These are phyloP conservation scores for Proterorhinus semilunaris DNA, from an alignment of 2,113 vertebrate genomes.

Conservation along the genomic window DNA sequence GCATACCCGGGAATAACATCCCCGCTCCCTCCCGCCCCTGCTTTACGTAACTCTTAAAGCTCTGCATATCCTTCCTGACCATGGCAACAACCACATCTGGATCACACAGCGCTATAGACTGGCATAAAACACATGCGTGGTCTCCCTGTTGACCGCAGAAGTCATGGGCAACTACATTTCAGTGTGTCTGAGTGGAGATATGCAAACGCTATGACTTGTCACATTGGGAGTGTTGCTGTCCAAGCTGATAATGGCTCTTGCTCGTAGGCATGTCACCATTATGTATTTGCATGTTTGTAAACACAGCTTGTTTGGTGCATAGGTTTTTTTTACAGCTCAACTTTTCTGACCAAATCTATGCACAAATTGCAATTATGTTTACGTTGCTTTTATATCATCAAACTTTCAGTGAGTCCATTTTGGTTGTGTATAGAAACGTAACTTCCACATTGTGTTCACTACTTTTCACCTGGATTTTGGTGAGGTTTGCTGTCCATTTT, in stretches of 20 bases:
- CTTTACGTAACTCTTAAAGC: slow-evolving; percentile 78
- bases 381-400: slow-evolving; percentile 9
- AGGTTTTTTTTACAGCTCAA: slow-evolving; percentile 13
- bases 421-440: slow-evolving; percentile 38
- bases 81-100: slow-evolving; percentile 78
- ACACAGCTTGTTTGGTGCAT: slow-evolving; percentile 8
- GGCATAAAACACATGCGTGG: slow-evolving; percentile 48
- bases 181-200: slow-evolving; percentile 22
- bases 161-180: slow-evolving; percentile 47
- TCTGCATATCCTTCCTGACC: slow-evolving; percentile 72
- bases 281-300: slow-evolving; percentile 7
- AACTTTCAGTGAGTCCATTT: slow-evolving; percentile 42
- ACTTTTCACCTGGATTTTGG: slow-evolving; percentile 47
- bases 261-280: slow-evolving; percentile 17
- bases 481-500: slow-evolving; percentile 36
- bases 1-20: slow-evolving; percentile 78
- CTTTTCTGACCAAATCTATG: slow-evolving; percentile 9
- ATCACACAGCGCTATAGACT: slow-evolving; percentile 59
- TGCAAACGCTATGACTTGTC: slow-evolving; percentile 25
- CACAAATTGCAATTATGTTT: slow-evolving; percentile 8
- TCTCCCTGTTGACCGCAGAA: slow-evolving; percentile 51
- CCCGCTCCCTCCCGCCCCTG: slow-evolving; percentile 69
- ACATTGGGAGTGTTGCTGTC: slow-evolving; percentile 26
- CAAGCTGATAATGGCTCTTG: slow-evolving; percentile 35
- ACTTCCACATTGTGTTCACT: slow-evolving; percentile 39